Base-by-base conservation (phyloP, 2,797 vertebrate species). In the Sebastes steindachneri region DNA sequence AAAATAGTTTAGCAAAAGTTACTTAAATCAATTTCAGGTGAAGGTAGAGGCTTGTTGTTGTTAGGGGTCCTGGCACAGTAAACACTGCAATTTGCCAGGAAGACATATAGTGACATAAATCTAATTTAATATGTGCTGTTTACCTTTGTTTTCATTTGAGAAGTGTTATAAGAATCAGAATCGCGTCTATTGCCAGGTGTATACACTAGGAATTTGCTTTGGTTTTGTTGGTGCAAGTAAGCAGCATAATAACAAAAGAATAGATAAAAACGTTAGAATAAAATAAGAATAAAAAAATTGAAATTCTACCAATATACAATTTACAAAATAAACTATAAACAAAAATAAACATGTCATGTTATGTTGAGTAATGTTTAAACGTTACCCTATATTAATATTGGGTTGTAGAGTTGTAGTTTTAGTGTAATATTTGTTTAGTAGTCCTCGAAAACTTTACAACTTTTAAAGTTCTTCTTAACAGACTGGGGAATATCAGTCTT, bases 201-300 rank as follows among this genome's bases (percentile, higher is more conserved):
- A 15, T 41, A 41, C 37, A 15, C 37, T 41, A 15, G 14, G 14
- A 0, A 41, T 41, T 41, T 15, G 37, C 37, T 41, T 41, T 41
- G 37, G 37, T 41, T 41, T 41, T 6, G 37, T 41, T 41, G 37
- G 14, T 41, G 37, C 37, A 41, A 15, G 37, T 41, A 41, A 41
- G 2, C 37, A 41, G 37, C 0, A 41, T 41, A 15, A 15, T 41
- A 41, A 41, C 14, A 41, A 41, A 35, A 41, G 37, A 41, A 41
- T 41, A 41, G 37, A 41, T 41, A 41, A 41, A 41, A 41, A 41
- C 37, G 37, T 41, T 41, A 41, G 37, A 41, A 41, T 41, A 41
- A 41, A 41, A 41, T 41, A 41, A 41, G 37, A 41, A 41, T 41
- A 41, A 1, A 3, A 14, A 1, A 0, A 0, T 1, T 41, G 0